Percentiles rank a stretch among this genome's conserved stretches.
Conservation (phyloP, 2,797 vertebrate genomes). For the Coluber constrictor region DNA sequence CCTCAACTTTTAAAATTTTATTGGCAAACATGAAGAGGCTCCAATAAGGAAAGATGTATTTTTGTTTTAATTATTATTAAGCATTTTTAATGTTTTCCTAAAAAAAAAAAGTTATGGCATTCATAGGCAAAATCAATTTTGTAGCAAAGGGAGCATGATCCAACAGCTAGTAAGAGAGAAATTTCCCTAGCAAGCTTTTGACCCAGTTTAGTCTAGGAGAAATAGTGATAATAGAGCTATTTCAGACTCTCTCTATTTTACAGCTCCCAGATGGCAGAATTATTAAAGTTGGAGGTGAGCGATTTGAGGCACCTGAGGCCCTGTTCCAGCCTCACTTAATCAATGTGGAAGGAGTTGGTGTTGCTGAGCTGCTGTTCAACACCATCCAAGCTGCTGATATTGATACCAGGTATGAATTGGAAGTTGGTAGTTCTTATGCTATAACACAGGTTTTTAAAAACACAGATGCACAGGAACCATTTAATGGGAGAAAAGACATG, state of each 20-base stretch:
- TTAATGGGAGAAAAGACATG: background rate
- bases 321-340: slow-evolving; percentile 98
- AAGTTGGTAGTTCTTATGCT: background rate
- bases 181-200: background rate
- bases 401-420: slow-evolving; percentile 85
- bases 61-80: background rate
- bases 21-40: background rate
- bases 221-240: background rate
- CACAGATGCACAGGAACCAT: background rate
- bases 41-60: background rate
- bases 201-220: background rate
- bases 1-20: background rate
- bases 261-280: slow-evolving; percentile 96
- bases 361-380: slow-evolving; percentile 97
- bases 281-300: slow-evolving; percentile 97
- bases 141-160: background rate
- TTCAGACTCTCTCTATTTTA: slow-evolving; percentile 29
- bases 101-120: background rate
- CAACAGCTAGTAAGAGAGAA: background rate
- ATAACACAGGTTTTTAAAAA: background rate
- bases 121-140: background rate
- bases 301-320: slow-evolving; percentile 96
- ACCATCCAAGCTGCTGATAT: slow-evolving; percentile 99
- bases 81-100: background rate
- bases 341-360: slow-evolving; percentile 96